phyloP scores from a whole-genome alignment of 1,140 invertebrate genomes.

The Caenorhabditis tropicalis region DNA sequence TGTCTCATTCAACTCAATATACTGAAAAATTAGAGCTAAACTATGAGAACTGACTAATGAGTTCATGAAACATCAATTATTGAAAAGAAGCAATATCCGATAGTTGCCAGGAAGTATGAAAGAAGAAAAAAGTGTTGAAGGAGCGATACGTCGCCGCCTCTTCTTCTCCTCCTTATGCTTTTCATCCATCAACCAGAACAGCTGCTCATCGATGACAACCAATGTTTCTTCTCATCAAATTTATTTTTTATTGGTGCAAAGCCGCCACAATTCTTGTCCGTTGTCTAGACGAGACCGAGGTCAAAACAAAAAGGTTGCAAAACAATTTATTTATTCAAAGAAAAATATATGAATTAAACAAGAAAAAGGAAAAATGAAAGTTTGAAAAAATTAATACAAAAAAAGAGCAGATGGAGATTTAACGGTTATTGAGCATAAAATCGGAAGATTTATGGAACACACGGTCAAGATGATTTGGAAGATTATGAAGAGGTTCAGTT shows the following conservation, averaged over 20 bases:
- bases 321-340: too few species aligned
- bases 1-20: too few species aligned
- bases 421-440: not conserved
- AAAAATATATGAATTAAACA: too few species aligned
- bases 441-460: not conserved
- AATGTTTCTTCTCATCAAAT: not conserved
- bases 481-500: not conserved
- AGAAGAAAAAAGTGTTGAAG: not conserved
- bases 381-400: not conserved
- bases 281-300: not conserved
- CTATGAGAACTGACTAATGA: not conserved
- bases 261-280: not conserved
- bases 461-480: too few species aligned
- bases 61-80: too few species aligned
- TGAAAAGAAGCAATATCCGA: too few species aligned
- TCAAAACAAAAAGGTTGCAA: too few species aligned
- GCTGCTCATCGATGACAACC: not conserved
- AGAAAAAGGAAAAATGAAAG: too few species aligned
- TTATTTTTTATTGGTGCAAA: conserved; percentile 10
- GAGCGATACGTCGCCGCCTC: not conserved
- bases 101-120: not conserved
- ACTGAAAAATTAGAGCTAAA: too few species aligned
- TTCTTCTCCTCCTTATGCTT: not conserved
- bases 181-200: conserved; percentile 13
- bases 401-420: not conserved